Evolutionary conservation across 2,113 vertebrate species (phyloP), one percentile per base, ranked within the genome.

Genomic region (Anguilla rostrata): DNA sequence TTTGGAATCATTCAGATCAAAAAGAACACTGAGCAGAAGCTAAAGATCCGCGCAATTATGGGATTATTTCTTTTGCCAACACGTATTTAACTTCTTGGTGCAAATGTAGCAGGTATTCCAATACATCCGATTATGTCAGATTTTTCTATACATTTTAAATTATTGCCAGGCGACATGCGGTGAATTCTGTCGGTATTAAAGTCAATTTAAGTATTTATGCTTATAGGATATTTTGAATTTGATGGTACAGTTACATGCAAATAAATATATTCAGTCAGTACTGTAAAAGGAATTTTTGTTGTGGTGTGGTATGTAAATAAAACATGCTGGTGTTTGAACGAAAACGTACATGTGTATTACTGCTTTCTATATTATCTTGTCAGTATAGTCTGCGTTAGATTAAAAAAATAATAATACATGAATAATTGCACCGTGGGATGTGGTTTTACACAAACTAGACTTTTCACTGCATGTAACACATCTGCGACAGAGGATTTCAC

Each of bases 201-300:
- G 71, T 18, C 82, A 53, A 41, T 83, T 86, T 18, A 66, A 26
- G 60, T 66, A 8, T 66, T 82, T 75, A 78, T 83, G 86, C 66
- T 87, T 83, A 40, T 63, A 63, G 46, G 86, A 12, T 49, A 83
- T 80, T 84, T 84, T 63, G 39, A 49, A 29, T 60, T 83, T 79
- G 49, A 84, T n/a, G 49, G 82, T 39, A 39, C 83, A 29, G 40
- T 71, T 87, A 78, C 20, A 57, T 39, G 75, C 56, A 40, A 26
- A 75, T 80, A 78, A 78, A 57, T 86, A 46, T 85, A 85, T 81
- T 43, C 78, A 83, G 49, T 80, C 84, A 84, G 79, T 84, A 88
- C 85, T 88, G 88, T 88, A 85, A 88, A 86, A 20, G 60, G 57
- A 66, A 66, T 86, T 53, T 80, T 78, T 82, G 56, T 84, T 84